phyloP scores from a whole-genome alignment of 2,113 vertebrate genomes.

The Regulus satrapa region DNA sequence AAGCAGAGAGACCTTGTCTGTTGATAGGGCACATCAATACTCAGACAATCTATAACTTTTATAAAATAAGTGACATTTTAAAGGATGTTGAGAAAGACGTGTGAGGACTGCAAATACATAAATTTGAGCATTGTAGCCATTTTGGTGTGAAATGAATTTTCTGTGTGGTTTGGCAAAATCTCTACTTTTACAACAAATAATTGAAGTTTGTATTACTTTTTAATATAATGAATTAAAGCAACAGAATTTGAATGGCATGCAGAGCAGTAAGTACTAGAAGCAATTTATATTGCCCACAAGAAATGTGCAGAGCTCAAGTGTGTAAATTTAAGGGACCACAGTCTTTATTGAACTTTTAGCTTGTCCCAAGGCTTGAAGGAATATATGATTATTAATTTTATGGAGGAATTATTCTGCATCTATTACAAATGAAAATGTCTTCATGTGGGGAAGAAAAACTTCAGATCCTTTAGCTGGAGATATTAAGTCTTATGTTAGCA shows the following conservation, averaged over 20 bases:
- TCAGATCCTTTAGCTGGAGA: background rate
- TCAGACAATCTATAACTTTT: background rate
- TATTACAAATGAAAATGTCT: background rate
- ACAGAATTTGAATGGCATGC: background rate
- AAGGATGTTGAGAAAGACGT: background rate
- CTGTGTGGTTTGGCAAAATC: background rate
- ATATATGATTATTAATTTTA: background rate
- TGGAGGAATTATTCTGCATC: background rate
- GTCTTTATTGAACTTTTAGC: background rate
- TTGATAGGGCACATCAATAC: background rate
- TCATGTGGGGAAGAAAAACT: background rate
- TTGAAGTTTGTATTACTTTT: constrained; percentile 9
- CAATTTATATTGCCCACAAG: constrained; percentile 12
- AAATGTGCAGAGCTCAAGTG: background rate
- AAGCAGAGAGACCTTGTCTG: background rate
- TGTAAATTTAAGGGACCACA: background rate
- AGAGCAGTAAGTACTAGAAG: background rate
- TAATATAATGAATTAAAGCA: constrained; percentile 6
- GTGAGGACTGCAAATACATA: background rate
- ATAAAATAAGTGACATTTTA: background rate
- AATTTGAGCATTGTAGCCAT: background rate
- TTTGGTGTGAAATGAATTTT: background rate
- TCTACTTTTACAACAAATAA: background rate
- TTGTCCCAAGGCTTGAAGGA: background rate
- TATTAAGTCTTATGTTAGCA: background rate